Conservation (phyloP, 1,140 invertebrate genomes). For the Conopomorpha cramerella region DNA sequence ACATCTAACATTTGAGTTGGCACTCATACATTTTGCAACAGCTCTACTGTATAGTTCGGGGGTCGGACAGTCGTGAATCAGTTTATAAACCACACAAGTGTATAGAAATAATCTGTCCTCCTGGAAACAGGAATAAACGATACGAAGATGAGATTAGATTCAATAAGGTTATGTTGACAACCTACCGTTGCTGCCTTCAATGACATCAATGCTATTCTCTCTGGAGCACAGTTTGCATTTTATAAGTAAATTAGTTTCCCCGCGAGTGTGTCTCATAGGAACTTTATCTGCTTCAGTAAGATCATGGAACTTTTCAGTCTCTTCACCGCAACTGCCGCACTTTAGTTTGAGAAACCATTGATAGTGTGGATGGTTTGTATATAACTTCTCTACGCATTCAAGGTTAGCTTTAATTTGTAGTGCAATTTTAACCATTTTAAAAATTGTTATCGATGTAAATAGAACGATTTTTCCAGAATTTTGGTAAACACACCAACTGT, state of each 20-base stretch:
- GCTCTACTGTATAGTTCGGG: too few species aligned
- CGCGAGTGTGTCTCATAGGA: constrained; percentile 72
- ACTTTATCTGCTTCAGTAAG: constrained; percentile 69
- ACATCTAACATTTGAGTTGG: too few species aligned
- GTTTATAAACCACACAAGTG: too few species aligned
- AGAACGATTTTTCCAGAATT: too few species aligned
- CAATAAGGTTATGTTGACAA: constrained; percentile 6
- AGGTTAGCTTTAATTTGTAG: constrained; percentile 69
- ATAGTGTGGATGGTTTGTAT: constrained; percentile 67
- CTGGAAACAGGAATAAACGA: too few species aligned
- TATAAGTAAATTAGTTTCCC: constrained; percentile 75
- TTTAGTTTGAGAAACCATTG: constrained; percentile 74
- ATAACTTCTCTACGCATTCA: constrained; percentile 71
- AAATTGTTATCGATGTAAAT: too few species aligned
- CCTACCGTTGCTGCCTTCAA: constrained; percentile 68
- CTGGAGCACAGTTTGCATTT: constrained; percentile 90
- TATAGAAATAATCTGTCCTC: too few species aligned
- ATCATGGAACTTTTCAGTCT: constrained; percentile 81
- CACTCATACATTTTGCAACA: too few species aligned
- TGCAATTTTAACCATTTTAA: constrained; percentile 71
- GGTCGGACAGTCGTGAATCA: too few species aligned
- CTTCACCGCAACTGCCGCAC: constrained; percentile 82
- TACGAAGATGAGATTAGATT: too few species aligned
- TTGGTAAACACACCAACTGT: too few species aligned
- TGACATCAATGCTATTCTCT: constrained; percentile 81